Evolutionary conservation across 1,140 invertebrate genomes (phyloP), one percentile per base, ranked within the genome.

Genomic region (Lordiphosa collinella): DNA sequence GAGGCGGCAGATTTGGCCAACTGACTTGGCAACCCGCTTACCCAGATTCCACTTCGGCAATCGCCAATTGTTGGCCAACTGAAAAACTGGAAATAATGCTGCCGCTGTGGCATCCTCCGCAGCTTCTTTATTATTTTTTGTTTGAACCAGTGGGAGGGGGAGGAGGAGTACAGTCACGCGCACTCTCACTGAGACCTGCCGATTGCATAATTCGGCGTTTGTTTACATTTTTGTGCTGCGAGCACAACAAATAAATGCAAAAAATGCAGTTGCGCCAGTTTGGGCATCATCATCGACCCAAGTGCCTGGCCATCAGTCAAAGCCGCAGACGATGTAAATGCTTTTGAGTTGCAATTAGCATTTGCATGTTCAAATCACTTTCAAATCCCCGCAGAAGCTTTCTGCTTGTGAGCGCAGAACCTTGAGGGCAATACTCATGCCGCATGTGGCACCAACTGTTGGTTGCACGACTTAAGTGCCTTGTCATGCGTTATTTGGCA

Each of bases 401-500:
- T 65, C 43, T 67, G 49, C 25, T 35, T 34, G 32, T 32, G 22
- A 51, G 54, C 53, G 46, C 31, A 76, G 72, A 76, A 76, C 72
- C 72, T 76, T 76, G 72, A 74, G 60, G 72, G 57, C 38, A 36
- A 38, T 8, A 41, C 16, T 41, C 16, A 14, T 40, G 35, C 55
- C 34, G 36, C 7, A 6, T 29, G 25, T 29, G 25, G 25, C 25
- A 29, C 25, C 25, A 37, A 11, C 6, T 57, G 56, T 16, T 55
- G 55, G 29, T 62, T 60, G 55, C 63, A 69, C 54, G 64, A 67
- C 47, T 58, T 59, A 66, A 76, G 72, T 71, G 74, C 63, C 63
- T 53, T 68, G 67, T 71, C 73, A 78, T 72, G 62, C 63, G 57
- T 63, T 66, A 72, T 78, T 67, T 78, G 62, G 74, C 54, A 79